Percentiles rank a stretch among this genome's conserved stretches.
These are phyloP conservation scores for Neodiprion fabricii DNA, from an alignment of 1,140 invertebrate species.

Conservation along the genomic window DNA sequence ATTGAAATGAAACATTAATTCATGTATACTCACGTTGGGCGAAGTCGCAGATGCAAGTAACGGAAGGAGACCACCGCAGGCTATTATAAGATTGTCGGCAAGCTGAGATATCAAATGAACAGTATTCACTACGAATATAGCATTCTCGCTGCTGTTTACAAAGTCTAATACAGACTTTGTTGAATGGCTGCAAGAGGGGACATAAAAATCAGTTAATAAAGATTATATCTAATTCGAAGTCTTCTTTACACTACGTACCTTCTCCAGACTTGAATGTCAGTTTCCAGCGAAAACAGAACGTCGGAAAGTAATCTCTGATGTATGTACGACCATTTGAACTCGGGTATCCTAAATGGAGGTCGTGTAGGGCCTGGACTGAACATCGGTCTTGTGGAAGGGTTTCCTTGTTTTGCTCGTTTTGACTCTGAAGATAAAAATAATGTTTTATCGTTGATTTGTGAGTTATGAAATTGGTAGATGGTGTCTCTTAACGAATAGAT, in stretches of 20 bases:
- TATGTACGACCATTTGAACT: constrained; percentile 99
- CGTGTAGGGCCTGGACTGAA: constrained; percentile 94
- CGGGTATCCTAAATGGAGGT: constrained; percentile 97
- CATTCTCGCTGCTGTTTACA: constrained; percentile 97
- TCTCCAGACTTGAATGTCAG: constrained; percentile 94
- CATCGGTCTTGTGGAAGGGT: constrained; percentile 76
- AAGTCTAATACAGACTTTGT: constrained; percentile 97
- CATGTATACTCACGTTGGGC: constrained; percentile 83
- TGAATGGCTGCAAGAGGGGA: constrained; percentile 76
- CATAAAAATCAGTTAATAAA: constrained; percentile 24
- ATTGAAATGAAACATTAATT: neutral
- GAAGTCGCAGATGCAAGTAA: constrained; percentile 97
- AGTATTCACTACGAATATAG: constrained; percentile 99
- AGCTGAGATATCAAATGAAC: constrained; percentile 99
- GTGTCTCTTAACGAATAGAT: constrained; percentile 14
- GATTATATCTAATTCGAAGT: constrained; percentile 8
- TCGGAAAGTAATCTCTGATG: constrained; percentile 97
- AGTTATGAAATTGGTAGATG: neutral
- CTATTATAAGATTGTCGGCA: constrained; percentile 98
- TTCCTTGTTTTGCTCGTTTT: constrained; percentile 66
- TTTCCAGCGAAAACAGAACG: constrained; percentile 96
- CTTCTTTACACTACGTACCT: constrained; percentile 58
- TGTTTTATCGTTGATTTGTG: constrained; percentile 2
- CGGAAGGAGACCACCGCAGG: constrained; percentile 96
- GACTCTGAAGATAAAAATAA: constrained; percentile 45